These are phyloP conservation scores for Pegoplata infirma DNA, from an alignment of 2,888 invertebrate genomes.

Conservation along the genomic window DNA sequence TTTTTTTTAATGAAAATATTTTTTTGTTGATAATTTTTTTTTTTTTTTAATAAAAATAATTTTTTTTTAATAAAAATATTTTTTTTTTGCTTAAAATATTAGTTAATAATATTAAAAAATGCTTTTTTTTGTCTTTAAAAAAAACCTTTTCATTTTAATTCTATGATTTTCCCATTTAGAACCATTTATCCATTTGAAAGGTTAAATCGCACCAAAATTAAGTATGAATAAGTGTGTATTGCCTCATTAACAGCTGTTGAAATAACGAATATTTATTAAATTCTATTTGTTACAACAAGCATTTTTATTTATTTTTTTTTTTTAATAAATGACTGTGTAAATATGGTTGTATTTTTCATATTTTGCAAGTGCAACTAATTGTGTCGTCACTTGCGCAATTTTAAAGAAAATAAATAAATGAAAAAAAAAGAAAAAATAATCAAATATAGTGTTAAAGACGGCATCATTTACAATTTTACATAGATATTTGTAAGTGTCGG, in stretches of 20 bases:
- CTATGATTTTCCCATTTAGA: too few relatives aligned
- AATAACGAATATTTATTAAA: conserved; percentile 53
- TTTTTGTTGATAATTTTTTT: too few relatives aligned
- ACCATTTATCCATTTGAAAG: too few relatives aligned
- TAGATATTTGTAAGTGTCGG: neutral
- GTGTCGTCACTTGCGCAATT: neutral
- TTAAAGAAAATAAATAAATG: too few relatives aligned
- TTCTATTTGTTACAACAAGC: conserved; percentile 51
- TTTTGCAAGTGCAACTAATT: neutral
- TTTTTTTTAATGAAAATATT: too few relatives aligned
- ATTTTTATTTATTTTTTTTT: too few relatives aligned
- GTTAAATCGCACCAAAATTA: neutral
- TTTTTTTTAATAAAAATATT: too few relatives aligned
- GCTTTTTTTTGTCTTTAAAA: neutral
- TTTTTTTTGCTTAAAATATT: neutral
- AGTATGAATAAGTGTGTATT: conserved; percentile 29
- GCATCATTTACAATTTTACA: neutral
- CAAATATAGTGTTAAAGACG: neutral
- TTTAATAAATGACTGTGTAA: neutral
- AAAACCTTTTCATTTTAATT: too few relatives aligned
- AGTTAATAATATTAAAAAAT: too few relatives aligned
- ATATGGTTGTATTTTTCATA: neutral
- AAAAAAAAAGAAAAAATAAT: too few relatives aligned
- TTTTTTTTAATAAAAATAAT: too few relatives aligned
- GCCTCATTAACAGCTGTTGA: conserved; percentile 58